Base-by-base conservation (phyloP, 2,888 invertebrate genomes). In the Auanema freiburgensis region DNA sequence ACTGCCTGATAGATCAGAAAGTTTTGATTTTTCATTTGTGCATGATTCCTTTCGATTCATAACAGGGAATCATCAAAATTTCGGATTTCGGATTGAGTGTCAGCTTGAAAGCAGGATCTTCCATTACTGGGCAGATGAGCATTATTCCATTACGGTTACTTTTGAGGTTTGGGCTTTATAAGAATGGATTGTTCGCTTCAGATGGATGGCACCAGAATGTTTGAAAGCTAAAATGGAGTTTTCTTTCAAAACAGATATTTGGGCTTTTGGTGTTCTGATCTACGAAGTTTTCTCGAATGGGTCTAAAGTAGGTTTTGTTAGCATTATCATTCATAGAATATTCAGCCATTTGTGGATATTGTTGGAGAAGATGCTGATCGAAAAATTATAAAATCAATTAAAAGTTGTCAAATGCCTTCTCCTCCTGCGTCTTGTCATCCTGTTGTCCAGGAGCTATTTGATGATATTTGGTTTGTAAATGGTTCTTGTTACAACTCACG, bases 181-280 rank as follows among this genome's bases (percentile, higher is more conserved):
- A 33, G 4, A 33, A 33, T 8, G 8, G 4, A 33, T 33, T 5
- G 3, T 5, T 8, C 8, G 33, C 3, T 33, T 33, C 8, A 67
- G 71, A 44, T 77, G 78, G 78, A 65, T 73, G 66, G 76, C 78
- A 6, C 78, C 78, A 12, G 78, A 78, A 66, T 72, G 71, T 18
- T 66, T 78, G 16, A 63, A 62, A 41, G 43, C 60, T 10, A 61
- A 66, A 23, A 68, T 72, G 42, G 66, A 70, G 50, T 78, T 71
- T 57, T 68, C 71, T 23, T 63, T 24, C 21, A 71, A 72, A 46
- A 67, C 68, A 11, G 79, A 79, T 59, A 73, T 78, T 2, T 79
- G 79, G 78, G 67, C 77, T 8, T 78, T 67, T 46, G 79, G 74
- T 16, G 74, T 74, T 2, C 50, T 78, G 40, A 67, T 70, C 10